phyloP scores from a whole-genome alignment of 2,113 vertebrate genomes.

The Microcebus murinus region DNA sequence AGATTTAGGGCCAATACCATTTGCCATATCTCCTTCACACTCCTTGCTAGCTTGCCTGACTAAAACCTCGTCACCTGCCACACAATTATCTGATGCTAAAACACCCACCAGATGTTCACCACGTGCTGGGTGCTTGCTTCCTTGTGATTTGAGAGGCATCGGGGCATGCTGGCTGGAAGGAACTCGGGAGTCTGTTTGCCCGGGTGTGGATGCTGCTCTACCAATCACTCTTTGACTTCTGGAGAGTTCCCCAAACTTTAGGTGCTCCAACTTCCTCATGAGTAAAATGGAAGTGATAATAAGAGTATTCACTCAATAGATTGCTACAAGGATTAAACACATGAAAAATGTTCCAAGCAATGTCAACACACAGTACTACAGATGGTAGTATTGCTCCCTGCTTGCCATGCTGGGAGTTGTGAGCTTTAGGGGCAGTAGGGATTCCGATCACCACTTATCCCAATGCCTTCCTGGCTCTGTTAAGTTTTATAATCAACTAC shows the following conservation, averaged over 20 bases:
- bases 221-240: not conserved
- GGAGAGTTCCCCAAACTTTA: not conserved
- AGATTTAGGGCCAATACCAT: not conserved
- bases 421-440: not conserved
- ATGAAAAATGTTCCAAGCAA: not conserved
- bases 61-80: not conserved
- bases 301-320: not conserved
- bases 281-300: not conserved
- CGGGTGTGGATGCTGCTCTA: not conserved
- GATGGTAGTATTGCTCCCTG: not conserved
- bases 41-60: not conserved
- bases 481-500: not conserved
- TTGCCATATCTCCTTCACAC: not conserved
- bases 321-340: not conserved
- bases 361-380: too few species aligned
- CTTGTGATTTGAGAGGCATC: not conserved
- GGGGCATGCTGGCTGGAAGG: not conserved
- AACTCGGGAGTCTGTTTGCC: not conserved
- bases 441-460: not conserved
- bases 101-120: too few species aligned
- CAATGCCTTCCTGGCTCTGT: too few species aligned
- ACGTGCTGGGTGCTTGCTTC: not conserved
- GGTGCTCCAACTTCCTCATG: not conserved
- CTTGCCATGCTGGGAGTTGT: not conserved
- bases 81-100: not conserved